A percentile compares a stretch with the other conserved stretches of the same genome.
Conservation (phyloP, 2,888 invertebrate species). For the Ochropleura plecta region DNA sequence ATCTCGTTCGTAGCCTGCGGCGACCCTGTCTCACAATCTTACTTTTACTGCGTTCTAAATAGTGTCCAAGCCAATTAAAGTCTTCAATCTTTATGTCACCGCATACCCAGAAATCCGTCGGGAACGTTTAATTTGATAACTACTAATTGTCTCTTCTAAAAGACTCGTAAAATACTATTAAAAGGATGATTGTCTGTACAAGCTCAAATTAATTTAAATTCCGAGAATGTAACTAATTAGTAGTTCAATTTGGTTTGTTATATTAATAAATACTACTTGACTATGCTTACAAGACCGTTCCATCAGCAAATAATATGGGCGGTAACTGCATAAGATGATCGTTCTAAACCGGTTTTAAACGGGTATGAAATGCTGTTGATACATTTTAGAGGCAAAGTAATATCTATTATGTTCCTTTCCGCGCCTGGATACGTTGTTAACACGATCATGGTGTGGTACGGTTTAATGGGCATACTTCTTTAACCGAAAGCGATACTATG, state of each 20-base stretch:
- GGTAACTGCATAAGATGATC: too few species aligned
- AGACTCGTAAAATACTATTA: background rate
- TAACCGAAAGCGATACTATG: background rate
- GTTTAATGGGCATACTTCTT: background rate
- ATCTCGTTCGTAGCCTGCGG: too few species aligned
- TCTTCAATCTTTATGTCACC: slow-evolving; percentile 1
- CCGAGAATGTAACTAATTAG: background rate
- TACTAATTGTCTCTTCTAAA: background rate
- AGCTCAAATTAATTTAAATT: background rate
- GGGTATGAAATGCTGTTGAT: too few species aligned
- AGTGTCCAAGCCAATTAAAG: slow-evolving; percentile 3
- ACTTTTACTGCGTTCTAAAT: background rate
- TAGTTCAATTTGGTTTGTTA: background rate
- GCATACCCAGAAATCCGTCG: background rate
- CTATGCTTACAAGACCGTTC: too few species aligned
- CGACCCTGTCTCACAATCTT: background rate
- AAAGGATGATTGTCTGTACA: background rate
- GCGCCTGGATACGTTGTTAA: too few species aligned
- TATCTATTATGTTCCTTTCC: too few species aligned
- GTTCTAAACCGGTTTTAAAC: too few species aligned
- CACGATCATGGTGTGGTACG: background rate
- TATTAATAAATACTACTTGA: background rate
- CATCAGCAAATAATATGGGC: too few species aligned
- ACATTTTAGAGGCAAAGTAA: too few species aligned
- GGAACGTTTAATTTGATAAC: slow-evolving; percentile 1